Base-by-base conservation (phyloP, 2,113 vertebrate species). In the Plecturocebus donacophilus region DNA sequence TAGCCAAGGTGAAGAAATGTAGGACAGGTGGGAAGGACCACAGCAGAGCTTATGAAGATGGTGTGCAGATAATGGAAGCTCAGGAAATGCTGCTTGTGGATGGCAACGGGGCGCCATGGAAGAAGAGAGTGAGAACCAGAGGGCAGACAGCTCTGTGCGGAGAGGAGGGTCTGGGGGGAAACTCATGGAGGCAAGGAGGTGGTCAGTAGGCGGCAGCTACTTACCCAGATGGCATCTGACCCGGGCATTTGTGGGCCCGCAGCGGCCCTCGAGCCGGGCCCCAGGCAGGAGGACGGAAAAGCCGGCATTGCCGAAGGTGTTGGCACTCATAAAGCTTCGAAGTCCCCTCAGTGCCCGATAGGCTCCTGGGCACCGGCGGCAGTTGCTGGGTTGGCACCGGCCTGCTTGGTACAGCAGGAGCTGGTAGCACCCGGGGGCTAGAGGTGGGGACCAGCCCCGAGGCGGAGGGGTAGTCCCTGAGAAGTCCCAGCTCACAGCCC, bases 201-300 rank as follows among this genome's bases (percentile, higher is more conserved):
- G 56, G 70, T 79, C 54, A 90, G 38, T 40, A 81, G 88, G 88
- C 17, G 71, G 93, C 42, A 54, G 95, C 87, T 86, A 98, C 98
- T 98, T 95, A 99, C 99, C 99, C 86, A 99, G 98, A 90, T 99
- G 99, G 96, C 99, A 99, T 70, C 99, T 99, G 64, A 99, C 98
- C 8, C 99, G 98, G 23, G 99, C 99, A 94, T 99, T 99, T 89
- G 99, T 99, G 88, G 99, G 99, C 92, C 99, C 99, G 23, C 99
- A 99, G 23, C 99, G 98, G 68, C 99, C 98, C 35, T 99, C 99
- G 23, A 99, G 92, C 4, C 98, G 98, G 25, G 98, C 98, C 35
- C 99, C 99, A 0, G 99, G 99, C 42, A 98, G 98, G 88, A 99
- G 91, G 77, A 99, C 97, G 93, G 99, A 99, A 97, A 99, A 99